Evolutionary conservation across 2,113 vertebrate species (phyloP).

Genomic region (Oryzias melastigma): DNA sequence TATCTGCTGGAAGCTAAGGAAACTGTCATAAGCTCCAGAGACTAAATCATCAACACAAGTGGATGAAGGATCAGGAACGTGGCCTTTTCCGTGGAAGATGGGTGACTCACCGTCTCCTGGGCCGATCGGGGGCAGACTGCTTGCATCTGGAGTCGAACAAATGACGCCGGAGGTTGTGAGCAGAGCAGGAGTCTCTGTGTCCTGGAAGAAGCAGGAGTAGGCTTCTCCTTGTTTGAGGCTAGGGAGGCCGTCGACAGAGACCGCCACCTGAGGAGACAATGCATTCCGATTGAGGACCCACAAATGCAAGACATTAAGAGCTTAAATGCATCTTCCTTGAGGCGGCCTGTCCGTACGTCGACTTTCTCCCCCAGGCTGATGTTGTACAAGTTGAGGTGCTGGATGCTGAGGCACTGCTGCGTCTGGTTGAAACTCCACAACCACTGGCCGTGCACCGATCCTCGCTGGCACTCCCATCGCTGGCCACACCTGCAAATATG

Average conservation of each 20-base stretch:
- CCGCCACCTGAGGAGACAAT: constrained; percentile 77
- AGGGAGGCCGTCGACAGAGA: constrained; percentile 85
- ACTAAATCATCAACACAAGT: too few species aligned
- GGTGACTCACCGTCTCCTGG: constrained; percentile 81
- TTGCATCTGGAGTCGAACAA: constrained; percentile 86
- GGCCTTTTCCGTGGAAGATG: too few species aligned
- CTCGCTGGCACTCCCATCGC: constrained; percentile 82
- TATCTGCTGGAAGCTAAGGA: too few species aligned
- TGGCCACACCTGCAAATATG: constrained; percentile 81
- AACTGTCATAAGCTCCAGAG: too few species aligned
- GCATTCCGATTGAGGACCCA: not conserved
- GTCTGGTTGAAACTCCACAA: constrained; percentile 89
- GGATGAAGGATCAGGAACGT: too few species aligned
- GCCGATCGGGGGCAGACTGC: constrained; percentile 77
- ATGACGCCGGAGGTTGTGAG: constrained; percentile 81
- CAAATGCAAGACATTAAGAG: not conserved
- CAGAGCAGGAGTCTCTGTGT: constrained; percentile 82
- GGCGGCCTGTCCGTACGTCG: constrained; percentile 72
- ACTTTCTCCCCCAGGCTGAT: constrained; percentile 89
- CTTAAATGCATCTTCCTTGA: not conserved
- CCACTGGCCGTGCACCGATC: constrained; percentile 83
- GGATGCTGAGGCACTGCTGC: constrained; percentile 83
- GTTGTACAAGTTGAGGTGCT: constrained; percentile 84
- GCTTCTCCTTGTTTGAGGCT: constrained; percentile 80
- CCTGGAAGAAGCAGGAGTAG: constrained; percentile 91